Conservation (phyloP, 1,140 invertebrate species). For the Zeugodacus cucurbitae region DNA sequence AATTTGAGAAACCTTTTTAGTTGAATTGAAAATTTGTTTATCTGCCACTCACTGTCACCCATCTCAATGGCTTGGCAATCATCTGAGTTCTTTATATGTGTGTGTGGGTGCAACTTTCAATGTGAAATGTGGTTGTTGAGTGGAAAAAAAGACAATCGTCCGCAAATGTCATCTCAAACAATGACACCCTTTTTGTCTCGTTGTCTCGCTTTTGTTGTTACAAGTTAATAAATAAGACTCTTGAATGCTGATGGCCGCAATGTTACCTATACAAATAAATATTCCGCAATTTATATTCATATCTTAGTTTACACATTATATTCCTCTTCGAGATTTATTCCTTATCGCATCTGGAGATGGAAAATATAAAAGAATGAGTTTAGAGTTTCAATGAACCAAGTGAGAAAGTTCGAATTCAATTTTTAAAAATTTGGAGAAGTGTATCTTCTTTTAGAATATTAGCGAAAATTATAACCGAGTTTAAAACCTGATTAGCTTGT, state of each 20-base stretch:
- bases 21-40: constrained; percentile 24
- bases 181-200: background rate
- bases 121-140: background rate
- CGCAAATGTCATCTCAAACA: background rate
- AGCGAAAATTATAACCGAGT: too few species aligned
- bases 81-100: background rate
- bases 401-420: too few species aligned
- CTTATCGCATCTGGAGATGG: too few species aligned
- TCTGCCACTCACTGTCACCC: constrained; percentile 13
- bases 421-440: too few species aligned
- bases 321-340: background rate
- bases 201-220: background rate
- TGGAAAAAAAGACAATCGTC: background rate
- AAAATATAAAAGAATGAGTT: too few species aligned
- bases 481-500: too few species aligned
- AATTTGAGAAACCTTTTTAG: constrained; percentile 3
- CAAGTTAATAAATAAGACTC: background rate
- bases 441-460: too few species aligned
- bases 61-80: background rate
- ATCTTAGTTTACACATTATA: background rate
- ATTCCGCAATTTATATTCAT: background rate
- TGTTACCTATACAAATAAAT: background rate
- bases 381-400: too few species aligned
- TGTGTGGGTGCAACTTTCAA: background rate
- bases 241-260: background rate